These are phyloP conservation scores for Tenthredo amoena DNA, from an alignment of 2,888 invertebrate species.

Conservation along the genomic window DNA sequence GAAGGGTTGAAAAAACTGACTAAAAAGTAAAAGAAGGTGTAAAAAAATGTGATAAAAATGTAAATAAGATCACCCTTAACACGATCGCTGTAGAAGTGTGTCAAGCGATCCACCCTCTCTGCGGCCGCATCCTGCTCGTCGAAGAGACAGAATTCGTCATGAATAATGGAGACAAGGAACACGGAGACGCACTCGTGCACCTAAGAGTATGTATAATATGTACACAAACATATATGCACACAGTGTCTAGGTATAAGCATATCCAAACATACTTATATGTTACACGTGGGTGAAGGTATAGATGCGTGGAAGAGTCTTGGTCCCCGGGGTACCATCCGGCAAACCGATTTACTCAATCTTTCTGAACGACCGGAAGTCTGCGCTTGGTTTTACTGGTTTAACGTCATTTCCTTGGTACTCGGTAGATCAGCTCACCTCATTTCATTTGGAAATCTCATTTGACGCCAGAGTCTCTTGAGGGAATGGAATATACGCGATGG, in stretches of 20 bases:
- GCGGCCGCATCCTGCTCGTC: constrained; percentile 58
- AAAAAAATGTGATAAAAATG: constrained; percentile 1
- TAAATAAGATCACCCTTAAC: constrained; percentile 16
- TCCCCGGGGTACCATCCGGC: neutral
- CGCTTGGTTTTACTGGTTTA: neutral
- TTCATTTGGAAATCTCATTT: constrained; percentile 21
- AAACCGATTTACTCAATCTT: constrained; percentile 39
- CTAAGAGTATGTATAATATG: constrained; percentile 44
- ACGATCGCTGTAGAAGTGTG: constrained; percentile 55
- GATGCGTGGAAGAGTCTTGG: neutral
- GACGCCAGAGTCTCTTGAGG: neutral
- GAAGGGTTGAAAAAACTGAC: neutral
- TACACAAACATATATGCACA: neutral
- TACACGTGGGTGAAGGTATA: constrained; percentile 15
- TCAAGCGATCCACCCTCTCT: constrained; percentile 55
- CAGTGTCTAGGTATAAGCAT: neutral
- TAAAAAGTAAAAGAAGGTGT: neutral
- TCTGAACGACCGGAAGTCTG: constrained; percentile 11
- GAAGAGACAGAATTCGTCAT: constrained; percentile 63
- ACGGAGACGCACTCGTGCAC: constrained; percentile 56
- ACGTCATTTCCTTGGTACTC: constrained; percentile 36
- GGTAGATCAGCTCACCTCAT: constrained; percentile 3
- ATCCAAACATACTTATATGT: constrained; percentile 28
- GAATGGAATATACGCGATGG: neutral
- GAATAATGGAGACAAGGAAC: constrained; percentile 66